Percentiles rank a stretch among this genome's conserved stretches.
These are phyloP conservation scores for Ethmia dodecea DNA, from an alignment of 2,888 invertebrate genomes.

Conservation along the genomic window DNA sequence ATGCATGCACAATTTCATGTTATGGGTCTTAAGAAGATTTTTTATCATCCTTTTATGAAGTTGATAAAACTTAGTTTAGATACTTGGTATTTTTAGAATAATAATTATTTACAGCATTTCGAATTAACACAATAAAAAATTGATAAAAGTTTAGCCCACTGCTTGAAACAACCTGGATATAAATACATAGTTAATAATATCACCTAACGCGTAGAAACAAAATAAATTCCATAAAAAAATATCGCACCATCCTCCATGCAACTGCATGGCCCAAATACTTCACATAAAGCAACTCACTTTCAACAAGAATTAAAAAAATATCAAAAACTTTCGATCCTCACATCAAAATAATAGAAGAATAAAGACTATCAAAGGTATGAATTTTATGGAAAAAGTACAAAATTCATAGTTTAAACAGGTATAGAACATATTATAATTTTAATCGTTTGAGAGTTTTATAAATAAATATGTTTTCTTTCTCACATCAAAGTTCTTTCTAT, in stretches of 20 bases:
- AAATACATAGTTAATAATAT: conserved; percentile 16
- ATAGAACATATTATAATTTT: too few relatives aligned
- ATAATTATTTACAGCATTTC: too few relatives aligned
- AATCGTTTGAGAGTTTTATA: too few relatives aligned
- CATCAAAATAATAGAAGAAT: conserved; percentile 4
- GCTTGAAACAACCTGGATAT: conserved; percentile 2
- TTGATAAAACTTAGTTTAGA: too few relatives aligned
- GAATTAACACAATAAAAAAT: too few relatives aligned
- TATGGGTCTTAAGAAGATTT: not conserved
- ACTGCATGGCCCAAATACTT: conserved; percentile 33
- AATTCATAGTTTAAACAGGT: too few relatives aligned
- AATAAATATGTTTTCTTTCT: too few relatives aligned
- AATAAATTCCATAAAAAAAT: conserved; percentile 40
- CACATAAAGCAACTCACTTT: conserved; percentile 58
- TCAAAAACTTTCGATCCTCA: conserved; percentile 17
- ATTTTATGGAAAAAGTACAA: conserved; percentile 12
- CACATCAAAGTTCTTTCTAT: too few relatives aligned
- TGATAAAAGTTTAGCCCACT: too few relatives aligned
- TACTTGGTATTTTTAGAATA: too few relatives aligned
- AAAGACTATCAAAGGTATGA: conserved; percentile 13
- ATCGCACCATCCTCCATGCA: conserved; percentile 49
- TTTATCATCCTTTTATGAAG: not conserved
- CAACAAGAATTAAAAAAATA: conserved; percentile 43
- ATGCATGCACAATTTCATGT: not conserved
- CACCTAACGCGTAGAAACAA: conserved; percentile 32